These are phyloP conservation scores for Chaetodon trifasciatus DNA, from an alignment of 2,797 vertebrate species.

Conservation along the genomic window DNA sequence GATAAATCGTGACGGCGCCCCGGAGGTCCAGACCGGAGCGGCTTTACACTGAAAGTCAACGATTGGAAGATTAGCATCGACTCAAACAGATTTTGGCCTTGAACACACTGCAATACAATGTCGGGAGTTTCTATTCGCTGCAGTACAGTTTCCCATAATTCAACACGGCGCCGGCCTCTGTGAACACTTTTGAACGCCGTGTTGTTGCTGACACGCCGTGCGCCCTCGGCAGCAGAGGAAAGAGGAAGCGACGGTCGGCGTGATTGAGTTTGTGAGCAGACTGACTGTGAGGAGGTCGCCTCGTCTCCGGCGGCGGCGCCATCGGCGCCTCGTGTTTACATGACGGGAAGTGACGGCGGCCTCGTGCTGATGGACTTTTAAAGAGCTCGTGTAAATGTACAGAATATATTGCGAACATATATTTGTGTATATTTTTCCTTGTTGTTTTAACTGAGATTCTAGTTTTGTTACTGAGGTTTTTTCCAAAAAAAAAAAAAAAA, in stretches of 20 bases:
- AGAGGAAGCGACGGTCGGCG: not conserved
- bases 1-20: conserved; percentile 66
- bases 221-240: conserved; percentile 4
- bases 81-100: conserved; percentile 34
- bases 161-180: conserved; percentile 40
- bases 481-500: conserved; percentile 64
- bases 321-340: conserved; percentile 39
- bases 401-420: conserved; percentile 95
- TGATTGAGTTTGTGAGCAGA: conserved; percentile 4
- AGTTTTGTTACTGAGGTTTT: conserved; percentile 96
- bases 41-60: not conserved
- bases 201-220: conserved; percentile 37
- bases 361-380: conserved; percentile 70
- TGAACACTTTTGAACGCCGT: conserved; percentile 23
- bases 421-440: conserved; percentile 93
- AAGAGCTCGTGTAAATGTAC: conserved; percentile 87
- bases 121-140: conserved; percentile 70
- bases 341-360: conserved; percentile 63
- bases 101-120: conserved; percentile 83
- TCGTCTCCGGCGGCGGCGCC: conserved; percentile 41
- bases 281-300: conserved; percentile 3
- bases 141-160: conserved; percentile 50
- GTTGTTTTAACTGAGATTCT: conserved; percentile 93
- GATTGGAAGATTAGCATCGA: conserved; percentile 25
- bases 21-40: not conserved